These are phyloP conservation scores for Tautogolabrus adspersus DNA, from an alignment of 2,113 vertebrate species.

Conservation along the genomic window DNA sequence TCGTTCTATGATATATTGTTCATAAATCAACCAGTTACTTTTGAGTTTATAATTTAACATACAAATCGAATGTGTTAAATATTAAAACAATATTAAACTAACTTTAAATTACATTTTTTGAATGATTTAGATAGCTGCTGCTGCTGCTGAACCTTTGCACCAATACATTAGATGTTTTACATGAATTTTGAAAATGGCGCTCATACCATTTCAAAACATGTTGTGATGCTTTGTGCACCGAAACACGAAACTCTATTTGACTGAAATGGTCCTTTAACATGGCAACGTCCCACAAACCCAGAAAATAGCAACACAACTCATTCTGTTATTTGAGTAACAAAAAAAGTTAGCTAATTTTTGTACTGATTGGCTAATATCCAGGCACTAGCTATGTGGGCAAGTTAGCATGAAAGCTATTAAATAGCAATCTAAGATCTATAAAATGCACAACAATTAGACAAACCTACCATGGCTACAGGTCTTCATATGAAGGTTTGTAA, in stretches of 20 bases:
- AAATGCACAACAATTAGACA: slow-evolving; percentile 4
- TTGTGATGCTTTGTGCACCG: too few relatives aligned
- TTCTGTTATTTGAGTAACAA: not conserved
- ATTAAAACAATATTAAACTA: not conserved
- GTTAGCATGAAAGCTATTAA: not conserved
- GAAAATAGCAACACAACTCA: slow-evolving; percentile 23
- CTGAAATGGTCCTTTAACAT: not conserved
- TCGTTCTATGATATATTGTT: too few relatives aligned
- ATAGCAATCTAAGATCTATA: not conserved
- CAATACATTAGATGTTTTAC: too few relatives aligned
- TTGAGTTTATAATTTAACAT: too few relatives aligned
- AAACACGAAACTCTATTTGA: not conserved
- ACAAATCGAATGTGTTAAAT: not conserved
- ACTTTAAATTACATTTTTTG: not conserved
- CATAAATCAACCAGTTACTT: too few relatives aligned
- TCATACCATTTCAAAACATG: too few relatives aligned
- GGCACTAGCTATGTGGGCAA: not conserved
- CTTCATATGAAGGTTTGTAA: not conserved
- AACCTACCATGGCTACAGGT: slow-evolving; percentile 62
- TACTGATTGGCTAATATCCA: not conserved
- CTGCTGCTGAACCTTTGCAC: too few relatives aligned
- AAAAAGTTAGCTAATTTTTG: too few relatives aligned
- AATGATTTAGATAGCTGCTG: too few relatives aligned
- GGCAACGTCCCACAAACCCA: not conserved
- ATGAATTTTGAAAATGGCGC: too few relatives aligned